Evolutionary conservation across 1,140 invertebrate genomes (phyloP).

Genomic region (Himalopsyche phryganea): DNA sequence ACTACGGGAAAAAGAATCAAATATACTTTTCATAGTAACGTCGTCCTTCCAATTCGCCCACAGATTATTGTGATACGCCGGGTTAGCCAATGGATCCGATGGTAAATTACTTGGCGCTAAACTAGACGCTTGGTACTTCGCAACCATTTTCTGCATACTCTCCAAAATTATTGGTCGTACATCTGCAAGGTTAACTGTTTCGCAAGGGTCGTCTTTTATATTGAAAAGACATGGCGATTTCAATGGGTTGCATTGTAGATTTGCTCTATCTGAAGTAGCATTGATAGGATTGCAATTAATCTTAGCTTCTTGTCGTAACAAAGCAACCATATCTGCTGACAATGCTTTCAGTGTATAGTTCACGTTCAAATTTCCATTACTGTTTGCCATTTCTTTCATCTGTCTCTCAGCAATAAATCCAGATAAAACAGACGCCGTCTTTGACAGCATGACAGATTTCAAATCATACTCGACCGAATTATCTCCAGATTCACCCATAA

Average conservation of each 20-base stretch:
- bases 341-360: conserved; percentile 5
- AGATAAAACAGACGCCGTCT: conserved; percentile 47
- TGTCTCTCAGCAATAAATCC: conserved; percentile 46
- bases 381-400: conserved; percentile 38
- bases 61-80: conserved; percentile 51
- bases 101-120: conserved; percentile 53
- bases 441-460: conserved; percentile 48
- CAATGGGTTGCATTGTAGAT: conserved; percentile 28
- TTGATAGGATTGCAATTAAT: conserved; percentile 12
- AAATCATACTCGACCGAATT: conserved; percentile 42
- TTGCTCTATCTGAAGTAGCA: conserved; percentile 1
- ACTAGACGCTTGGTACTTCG: conserved; percentile 47
- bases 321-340: background rate
- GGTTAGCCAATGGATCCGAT: conserved; percentile 55
- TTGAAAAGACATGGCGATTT: conserved; percentile 65
- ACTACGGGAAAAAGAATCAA: conserved; percentile 7
- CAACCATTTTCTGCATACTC: conserved; percentile 47
- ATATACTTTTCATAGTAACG: background rate
- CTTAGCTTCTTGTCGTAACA: conserved; percentile 11
- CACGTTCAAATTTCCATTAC: background rate
- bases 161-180: conserved; percentile 45
- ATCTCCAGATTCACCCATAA: conserved; percentile 56
- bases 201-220: conserved; percentile 72
- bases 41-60: conserved; percentile 57
- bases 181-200: conserved; percentile 64